Evolutionary conservation across 1,140 invertebrate genomes (phyloP).

Genomic region (Papilio helenus): DNA sequence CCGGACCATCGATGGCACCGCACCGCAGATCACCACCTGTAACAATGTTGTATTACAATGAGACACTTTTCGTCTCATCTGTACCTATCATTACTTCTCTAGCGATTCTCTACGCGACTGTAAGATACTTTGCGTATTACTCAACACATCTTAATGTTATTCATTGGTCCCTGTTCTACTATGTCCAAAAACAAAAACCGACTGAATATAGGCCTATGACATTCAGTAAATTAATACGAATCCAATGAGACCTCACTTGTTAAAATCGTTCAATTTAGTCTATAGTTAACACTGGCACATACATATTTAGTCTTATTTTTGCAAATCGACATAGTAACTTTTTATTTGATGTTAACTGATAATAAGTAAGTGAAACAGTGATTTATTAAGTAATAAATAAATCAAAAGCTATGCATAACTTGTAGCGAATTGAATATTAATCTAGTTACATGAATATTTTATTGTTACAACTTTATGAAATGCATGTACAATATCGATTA

Average conservation of each 20-base stretch:
- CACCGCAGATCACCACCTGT: conserved; percentile 89
- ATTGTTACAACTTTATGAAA: conserved; percentile 20
- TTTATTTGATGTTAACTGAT: conserved; percentile 17
- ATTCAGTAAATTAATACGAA: no score
- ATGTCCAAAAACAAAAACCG: background rate
- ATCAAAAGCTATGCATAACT: conserved; percentile 6
- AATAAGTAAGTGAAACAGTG: background rate
- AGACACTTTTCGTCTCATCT: conserved; percentile 7
- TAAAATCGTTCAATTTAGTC: no score
- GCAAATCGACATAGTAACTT: conserved; percentile 1
- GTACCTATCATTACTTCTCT: conserved; percentile 8
- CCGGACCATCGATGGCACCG: conserved; percentile 87
- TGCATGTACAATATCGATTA: background rate
- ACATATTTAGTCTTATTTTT: background rate
- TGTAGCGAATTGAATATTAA: conserved; percentile 24
- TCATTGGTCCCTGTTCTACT: background rate
- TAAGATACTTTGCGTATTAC: background rate
- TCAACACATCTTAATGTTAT: background rate
- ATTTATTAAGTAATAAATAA: conserved; percentile 17
- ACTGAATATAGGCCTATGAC: no score
- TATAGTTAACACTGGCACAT: no score
- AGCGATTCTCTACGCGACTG: conserved; percentile 5
- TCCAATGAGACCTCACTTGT: no score
- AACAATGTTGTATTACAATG: conserved; percentile 43
- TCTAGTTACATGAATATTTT: conserved; percentile 2